Conservation (phyloP, 1,140 invertebrate genomes). For the Galleria mellonella region DNA sequence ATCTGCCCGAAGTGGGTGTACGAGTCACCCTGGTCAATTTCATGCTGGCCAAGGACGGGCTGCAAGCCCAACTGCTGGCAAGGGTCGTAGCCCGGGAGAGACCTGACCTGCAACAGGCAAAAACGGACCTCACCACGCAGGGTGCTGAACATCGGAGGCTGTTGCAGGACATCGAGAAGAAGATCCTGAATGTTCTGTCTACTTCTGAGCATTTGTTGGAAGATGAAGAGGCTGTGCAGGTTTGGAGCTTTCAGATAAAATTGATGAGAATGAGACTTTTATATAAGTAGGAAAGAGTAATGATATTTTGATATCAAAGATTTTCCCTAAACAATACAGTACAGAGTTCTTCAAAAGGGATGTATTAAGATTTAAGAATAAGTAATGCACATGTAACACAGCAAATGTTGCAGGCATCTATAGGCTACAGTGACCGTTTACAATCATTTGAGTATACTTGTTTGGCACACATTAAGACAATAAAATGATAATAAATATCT, state of each 20-base stretch:
- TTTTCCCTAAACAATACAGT: too few relatives aligned
- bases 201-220: conserved; percentile 95
- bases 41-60: conserved; percentile 91
- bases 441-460: too few relatives aligned
- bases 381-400: too few relatives aligned
- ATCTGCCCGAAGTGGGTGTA: conserved; percentile 92
- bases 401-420: too few relatives aligned
- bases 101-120: conserved; percentile 94
- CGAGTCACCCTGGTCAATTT: conserved; percentile 97
- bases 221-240: conserved; percentile 94
- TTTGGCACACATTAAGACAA: too few relatives aligned
- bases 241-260: too few relatives aligned
- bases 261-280: too few relatives aligned
- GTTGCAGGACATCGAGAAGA: conserved; percentile 95
- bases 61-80: conserved; percentile 92
- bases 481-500: background rate
- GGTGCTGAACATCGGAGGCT: conserved; percentile 93
- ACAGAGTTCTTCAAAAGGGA: too few relatives aligned
- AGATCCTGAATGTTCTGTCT: conserved; percentile 87
- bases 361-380: too few relatives aligned
- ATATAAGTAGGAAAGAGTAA: too few relatives aligned
- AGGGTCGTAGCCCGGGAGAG: conserved; percentile 94
- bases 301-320: too few relatives aligned
- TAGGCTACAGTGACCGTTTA: too few relatives aligned
- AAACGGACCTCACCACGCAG: conserved; percentile 91